Base-by-base conservation (phyloP, 1,140 invertebrate species). In the Radopholus similis region DNA sequence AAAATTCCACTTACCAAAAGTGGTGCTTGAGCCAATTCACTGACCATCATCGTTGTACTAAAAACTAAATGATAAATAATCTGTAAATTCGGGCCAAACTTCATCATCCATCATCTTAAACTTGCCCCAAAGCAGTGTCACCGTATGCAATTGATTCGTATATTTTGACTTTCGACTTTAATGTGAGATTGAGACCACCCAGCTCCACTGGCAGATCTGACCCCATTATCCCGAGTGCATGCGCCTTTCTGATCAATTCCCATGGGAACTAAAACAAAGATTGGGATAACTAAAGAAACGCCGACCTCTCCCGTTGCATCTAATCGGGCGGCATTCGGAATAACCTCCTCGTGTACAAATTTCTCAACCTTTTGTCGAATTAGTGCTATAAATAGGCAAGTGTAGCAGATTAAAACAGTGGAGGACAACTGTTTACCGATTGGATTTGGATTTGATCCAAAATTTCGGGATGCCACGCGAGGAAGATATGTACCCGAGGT, bases 161-260 rank as follows among this genome's bases (percentile, higher is more conserved):
- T 34, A 64, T 64, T 38, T 26, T 47, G 13, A 47, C 21, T 55
- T 64, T 64, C 21, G 53, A 9, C 32, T 30, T 26, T n/a, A 64
- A 44, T 11, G 60, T 18, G 13, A 64, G 44, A n/a, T 47, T 47
- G 26, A 47, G 26, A 44, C 60, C 60, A 35, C 60, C 87, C 80
- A 85, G 86, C 68, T 87, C 82, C 66, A 76, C 55, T 9, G 93
- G 92, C 81, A 97, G 88, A 74, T 90, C 89, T 28, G 86, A 86
- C 83, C 96, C 96, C 83, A 93, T 88, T 5, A 97, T 85, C 42
- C 95, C 95, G 56, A 96, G 69, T 54, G 86, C 85, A 88, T 90
- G 92, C 15, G 92, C 93, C 83, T 96, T 94, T 84, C 97, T 95
- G 1, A 97, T 84, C 71, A 97, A 87, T 8, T 91, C 90, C 91